Base-by-base conservation (phyloP, 2,113 vertebrate genomes). In the Cyphomyrus plagiostoma region DNA sequence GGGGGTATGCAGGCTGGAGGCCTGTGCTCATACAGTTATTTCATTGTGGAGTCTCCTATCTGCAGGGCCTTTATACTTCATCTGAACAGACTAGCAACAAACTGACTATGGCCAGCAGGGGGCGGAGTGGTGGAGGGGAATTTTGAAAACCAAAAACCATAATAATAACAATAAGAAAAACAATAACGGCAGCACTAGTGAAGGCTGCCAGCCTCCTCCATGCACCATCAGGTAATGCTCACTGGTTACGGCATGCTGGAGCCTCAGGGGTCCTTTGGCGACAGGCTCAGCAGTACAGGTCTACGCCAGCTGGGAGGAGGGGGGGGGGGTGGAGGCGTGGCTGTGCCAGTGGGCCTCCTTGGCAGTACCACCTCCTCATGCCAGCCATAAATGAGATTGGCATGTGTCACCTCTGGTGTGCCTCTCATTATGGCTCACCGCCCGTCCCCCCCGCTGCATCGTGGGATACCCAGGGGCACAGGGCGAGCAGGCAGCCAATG, bases 371-470 rank as follows among this genome's bases (percentile, higher is more conserved):
- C 86, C 90, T 89, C 89, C 92, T 92, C 90, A 89, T 87, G 89
- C 89, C 90, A 66, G 90, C 89, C 91, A 91, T 92, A 93, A 93
- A 92, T 92, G 92, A 93, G 93, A 92, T 90, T 92, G 92, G 92
- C 91, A 92, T 89, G 15, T 88, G 88, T 86, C 92, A 91, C 89
- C 91, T 91, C 88, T 45, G 90, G 89, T 56, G 53, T 82, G 70
- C 62, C 74, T 88, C 89, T 89, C 90, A 91, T 91, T 90, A 91
- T 90, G 87, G 8, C 46, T 46, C 88, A 49, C 70, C 11, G 11
- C 87, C 39, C 56, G 1, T 62, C 15, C 19, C 48, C 48, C 88
- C 88, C 17, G 6, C 48, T 89, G 91, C 90, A 26, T 23, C 92
- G 90, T 88, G 83, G 89, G 87, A 89, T 82, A 86, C 82, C 89